Conservation (phyloP, 2,888 invertebrate genomes). For the Polyommatus icarus region DNA sequence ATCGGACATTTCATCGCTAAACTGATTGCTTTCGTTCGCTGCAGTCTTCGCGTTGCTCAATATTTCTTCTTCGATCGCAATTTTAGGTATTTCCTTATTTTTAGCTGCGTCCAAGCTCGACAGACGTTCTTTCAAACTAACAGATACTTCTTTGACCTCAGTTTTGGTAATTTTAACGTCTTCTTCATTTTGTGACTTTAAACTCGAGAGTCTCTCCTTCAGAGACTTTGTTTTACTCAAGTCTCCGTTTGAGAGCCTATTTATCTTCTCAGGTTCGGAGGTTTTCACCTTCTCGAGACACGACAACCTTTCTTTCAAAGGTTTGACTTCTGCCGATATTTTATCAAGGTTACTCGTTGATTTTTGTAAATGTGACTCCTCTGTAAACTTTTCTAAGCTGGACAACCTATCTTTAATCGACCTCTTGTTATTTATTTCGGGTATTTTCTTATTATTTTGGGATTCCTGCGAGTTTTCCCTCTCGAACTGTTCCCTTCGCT, state of each 20-base stretch:
- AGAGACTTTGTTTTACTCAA: conserved; percentile 66
- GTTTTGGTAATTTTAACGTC: conserved; percentile 63
- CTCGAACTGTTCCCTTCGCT: conserved; percentile 91
- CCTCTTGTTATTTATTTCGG: conserved; percentile 83
- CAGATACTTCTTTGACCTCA: conserved; percentile 73
- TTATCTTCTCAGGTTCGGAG: conserved; percentile 71
- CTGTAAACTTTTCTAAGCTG: conserved; percentile 84
- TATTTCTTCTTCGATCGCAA: conserved; percentile 65
- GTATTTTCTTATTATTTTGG: conserved; percentile 74
- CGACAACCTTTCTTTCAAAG: conserved; percentile 83
- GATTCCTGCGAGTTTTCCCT: conserved; percentile 81
- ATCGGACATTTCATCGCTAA: conserved; percentile 56
- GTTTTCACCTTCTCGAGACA: conserved; percentile 81
- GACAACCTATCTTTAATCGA: conserved; percentile 87
- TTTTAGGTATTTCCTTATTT: conserved; percentile 72
- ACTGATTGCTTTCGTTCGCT: conserved; percentile 50
- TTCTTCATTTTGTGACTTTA: conserved; percentile 72
- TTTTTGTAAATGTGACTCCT: conserved; percentile 73
- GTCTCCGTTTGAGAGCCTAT: conserved; percentile 72
- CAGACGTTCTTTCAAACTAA: conserved; percentile 77
- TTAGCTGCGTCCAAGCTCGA: conserved; percentile 75
- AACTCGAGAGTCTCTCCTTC: conserved; percentile 73
- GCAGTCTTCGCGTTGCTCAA: conserved; percentile 53
- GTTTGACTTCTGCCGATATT: conserved; percentile 81
- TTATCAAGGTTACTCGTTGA: conserved; percentile 71